Conservation (phyloP, 2,113 vertebrate species). For the Trinectes maculatus region DNA sequence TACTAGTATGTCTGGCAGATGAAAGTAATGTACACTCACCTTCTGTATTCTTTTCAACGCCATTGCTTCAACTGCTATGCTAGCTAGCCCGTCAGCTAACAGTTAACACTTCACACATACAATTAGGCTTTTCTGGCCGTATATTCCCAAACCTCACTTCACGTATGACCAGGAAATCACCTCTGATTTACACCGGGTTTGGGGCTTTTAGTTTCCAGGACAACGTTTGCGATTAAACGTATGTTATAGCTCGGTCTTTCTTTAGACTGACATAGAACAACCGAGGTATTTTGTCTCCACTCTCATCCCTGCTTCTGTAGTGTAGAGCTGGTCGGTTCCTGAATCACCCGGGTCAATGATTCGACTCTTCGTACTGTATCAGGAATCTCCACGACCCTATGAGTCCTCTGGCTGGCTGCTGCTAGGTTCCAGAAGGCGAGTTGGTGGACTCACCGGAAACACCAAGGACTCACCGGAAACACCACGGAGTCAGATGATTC, state of each 20-base stretch:
- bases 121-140: conserved; percentile 61
- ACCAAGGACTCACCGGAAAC: too few species aligned
- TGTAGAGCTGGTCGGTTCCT: too few species aligned
- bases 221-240: conserved; percentile 10
- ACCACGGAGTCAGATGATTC: too few species aligned
- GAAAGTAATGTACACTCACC: conserved; percentile 78
- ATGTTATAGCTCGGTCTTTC: conserved; percentile 27
- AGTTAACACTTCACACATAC: conserved; percentile 72
- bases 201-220: conserved; percentile 9
- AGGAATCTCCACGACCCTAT: too few species aligned
- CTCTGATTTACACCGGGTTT: conserved; percentile 2
- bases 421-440: too few species aligned
- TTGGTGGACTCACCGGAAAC: too few species aligned
- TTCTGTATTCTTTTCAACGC: conserved; percentile 88
- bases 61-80: conserved; percentile 81
- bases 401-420: too few species aligned
- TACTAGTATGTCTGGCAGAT: background rate
- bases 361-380: too few species aligned
- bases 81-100: conserved; percentile 76
- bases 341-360: too few species aligned
- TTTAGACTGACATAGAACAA: conserved; percentile 20
- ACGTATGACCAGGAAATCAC: conserved; percentile 16
- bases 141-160: conserved; percentile 51
- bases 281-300: conserved; percentile 54
- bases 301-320: conserved; percentile 64